Evolutionary conservation across 2,797 vertebrate species (phyloP).

Genomic region (Crocidura indochinensis): DNA sequence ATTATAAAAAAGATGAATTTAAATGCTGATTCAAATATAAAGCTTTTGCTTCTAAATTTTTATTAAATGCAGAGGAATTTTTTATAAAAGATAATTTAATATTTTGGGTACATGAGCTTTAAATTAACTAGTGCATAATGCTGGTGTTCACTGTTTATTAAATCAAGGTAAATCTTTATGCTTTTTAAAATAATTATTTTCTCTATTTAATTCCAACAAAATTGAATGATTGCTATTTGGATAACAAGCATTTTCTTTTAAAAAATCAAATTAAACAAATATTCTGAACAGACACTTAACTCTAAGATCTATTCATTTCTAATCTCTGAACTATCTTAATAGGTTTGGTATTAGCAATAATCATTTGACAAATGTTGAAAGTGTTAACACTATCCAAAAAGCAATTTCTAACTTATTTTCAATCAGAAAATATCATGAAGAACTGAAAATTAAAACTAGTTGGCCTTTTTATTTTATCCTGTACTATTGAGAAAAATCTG

Average conservation of each 20-base stretch:
- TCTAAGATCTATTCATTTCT: constrained; percentile 50
- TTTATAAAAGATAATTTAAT: constrained; percentile 71
- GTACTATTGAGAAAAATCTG: background rate
- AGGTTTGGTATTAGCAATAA: constrained; percentile 20
- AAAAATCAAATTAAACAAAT: constrained; percentile 56
- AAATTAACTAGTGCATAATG: constrained; percentile 77
- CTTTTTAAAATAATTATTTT: constrained; percentile 79
- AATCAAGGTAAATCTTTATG: constrained; percentile 76
- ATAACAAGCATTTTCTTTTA: background rate
- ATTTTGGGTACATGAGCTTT: constrained; percentile 72
- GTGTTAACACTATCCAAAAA: constrained; percentile 8
- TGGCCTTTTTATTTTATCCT: background rate
- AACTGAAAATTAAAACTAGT: background rate
- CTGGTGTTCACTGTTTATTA: constrained; percentile 59
- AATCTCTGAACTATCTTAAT: constrained; percentile 16
- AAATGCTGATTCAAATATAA: constrained; percentile 71
- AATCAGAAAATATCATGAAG: constrained; percentile 37
- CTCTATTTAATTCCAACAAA: constrained; percentile 75
- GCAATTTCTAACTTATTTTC: constrained; percentile 41
- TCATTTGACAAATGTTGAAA: constrained; percentile 60
- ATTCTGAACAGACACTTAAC: constrained; percentile 61
- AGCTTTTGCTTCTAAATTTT: constrained; percentile 68
- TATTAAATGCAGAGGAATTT: constrained; percentile 41
- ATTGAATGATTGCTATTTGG: constrained; percentile 77
- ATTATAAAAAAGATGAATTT: constrained; percentile 62